Evolutionary conservation across 2,888 invertebrate genomes (phyloP).

Genomic region (Philonicus albiceps): DNA sequence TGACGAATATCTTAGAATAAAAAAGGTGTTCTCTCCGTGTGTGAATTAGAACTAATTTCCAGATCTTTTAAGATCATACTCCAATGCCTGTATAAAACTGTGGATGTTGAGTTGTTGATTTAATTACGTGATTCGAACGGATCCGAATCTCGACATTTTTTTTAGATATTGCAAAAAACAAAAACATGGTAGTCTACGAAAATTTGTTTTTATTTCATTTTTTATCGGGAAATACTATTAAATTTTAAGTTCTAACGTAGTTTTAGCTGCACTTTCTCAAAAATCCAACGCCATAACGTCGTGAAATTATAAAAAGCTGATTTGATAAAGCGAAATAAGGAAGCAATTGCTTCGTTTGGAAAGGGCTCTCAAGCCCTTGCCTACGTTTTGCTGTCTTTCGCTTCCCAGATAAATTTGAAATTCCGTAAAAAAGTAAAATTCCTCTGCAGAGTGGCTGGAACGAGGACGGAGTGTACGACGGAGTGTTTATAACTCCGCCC

Average conservation of each 20-base stretch:
- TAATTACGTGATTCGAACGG: too few species aligned
- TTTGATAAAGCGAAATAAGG: neutral
- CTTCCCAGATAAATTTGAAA: neutral
- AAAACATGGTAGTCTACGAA: too few species aligned
- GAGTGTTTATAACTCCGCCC: conserved; percentile 49
- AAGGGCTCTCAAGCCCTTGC: neutral
- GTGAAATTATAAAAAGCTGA: neutral
- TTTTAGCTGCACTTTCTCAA: neutral
- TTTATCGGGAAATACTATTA: neutral
- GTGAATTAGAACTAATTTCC: too few species aligned
- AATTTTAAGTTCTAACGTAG: neutral
- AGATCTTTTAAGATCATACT: too few species aligned
- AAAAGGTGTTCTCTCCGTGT: too few species aligned
- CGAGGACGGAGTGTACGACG: conserved; percentile 26
- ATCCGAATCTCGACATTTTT: too few species aligned
- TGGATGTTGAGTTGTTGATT: too few species aligned
- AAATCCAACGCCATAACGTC: neutral
- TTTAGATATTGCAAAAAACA: too few species aligned
- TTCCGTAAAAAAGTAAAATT: conserved; percentile 22
- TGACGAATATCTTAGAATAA: too few species aligned
- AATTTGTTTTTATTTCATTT: neutral
- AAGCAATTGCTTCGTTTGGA: neutral
- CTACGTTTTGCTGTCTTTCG: neutral
- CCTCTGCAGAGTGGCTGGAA: neutral
- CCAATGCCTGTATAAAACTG: too few species aligned